Base-by-base conservation (phyloP, 2,888 invertebrate species). In the Rhagophthalmus giganteus region DNA sequence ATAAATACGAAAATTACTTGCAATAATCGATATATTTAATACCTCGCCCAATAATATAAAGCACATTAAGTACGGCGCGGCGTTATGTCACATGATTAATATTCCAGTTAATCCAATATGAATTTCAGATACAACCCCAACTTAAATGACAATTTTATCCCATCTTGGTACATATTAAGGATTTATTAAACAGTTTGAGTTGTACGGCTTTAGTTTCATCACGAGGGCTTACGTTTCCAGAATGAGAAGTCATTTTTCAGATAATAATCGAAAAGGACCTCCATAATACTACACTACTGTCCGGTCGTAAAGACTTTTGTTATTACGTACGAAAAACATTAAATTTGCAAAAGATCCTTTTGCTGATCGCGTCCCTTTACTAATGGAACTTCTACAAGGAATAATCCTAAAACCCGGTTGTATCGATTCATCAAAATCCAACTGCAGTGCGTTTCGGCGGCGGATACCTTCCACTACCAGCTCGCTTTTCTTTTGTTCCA, bases 301-400 rank as follows among this genome's bases (percentile, higher is more conserved):
- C 39, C 28, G 27, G 39, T 10, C 20, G 39, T 39, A 39, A 39
- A 39, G 39, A 39, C 39, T 14, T 28, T n/a, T 39, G 30, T 39
- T 39, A 39, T 39, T 39, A 20, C 11, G 10, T 33, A 16, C 14
- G 26, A 34, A 44, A 28, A 12, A 20, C 34, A 44, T 44, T 44
- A 44, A 44, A 33, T 35, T 44, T 44, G 35, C 44, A 44, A 34
- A 16, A 28, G 34, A 44, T 27, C 44, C 34, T 34, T 34, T 27
- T 16, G 26, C 13, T 44, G 33, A 34, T 24, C 44, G 34, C 33
- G 15, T 34, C 16, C 25, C 28, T 34, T 42, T 33, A 15, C 26
- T 41, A 44, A 44, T 44, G 34, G 44, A 44, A 27, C 44, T 34
- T 14, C 8, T 39, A 13, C 9, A 9, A 20, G 26, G 9, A 35